These are phyloP conservation scores for Melipona bicolor DNA, from an alignment of 2,888 invertebrate species.

Conservation along the genomic window DNA sequence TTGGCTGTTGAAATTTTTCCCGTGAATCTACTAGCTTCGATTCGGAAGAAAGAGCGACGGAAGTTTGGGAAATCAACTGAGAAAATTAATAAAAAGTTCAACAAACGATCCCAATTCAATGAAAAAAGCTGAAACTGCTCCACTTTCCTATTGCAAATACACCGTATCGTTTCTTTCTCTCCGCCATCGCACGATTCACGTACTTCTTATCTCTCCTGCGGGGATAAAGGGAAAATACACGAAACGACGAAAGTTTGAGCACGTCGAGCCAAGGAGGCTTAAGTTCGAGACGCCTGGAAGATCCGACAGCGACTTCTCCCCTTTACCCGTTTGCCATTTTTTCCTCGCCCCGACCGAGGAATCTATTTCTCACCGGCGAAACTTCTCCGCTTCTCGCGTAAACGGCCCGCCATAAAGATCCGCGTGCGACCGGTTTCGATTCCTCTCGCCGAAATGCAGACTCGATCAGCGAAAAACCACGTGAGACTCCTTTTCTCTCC, in stretches of 20 bases:
- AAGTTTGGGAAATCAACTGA: no score
- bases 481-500: neutral
- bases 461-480: conserved; percentile 44
- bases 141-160: neutral
- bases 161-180: neutral
- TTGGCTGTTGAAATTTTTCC: no score
- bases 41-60: no score
- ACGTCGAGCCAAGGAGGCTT: conserved; percentile 23
- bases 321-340: conserved; percentile 50
- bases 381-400: conserved; percentile 28
- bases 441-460: neutral
- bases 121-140: neutral
- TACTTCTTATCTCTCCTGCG: neutral
- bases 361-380: conserved; percentile 60
- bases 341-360: conserved; percentile 26
- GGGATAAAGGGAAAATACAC: neutral
- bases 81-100: no score
- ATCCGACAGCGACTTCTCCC: conserved; percentile 44
- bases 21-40: no score
- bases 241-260: conserved; percentile 32
- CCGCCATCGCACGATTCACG: neutral
- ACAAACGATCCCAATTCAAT: neutral
- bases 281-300: conserved; percentile 23
- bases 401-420: conserved; percentile 43
- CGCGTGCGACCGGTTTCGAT: conserved; percentile 36